Conservation (phyloP, 1,140 invertebrate species). For the Eumeta japonica region DNA sequence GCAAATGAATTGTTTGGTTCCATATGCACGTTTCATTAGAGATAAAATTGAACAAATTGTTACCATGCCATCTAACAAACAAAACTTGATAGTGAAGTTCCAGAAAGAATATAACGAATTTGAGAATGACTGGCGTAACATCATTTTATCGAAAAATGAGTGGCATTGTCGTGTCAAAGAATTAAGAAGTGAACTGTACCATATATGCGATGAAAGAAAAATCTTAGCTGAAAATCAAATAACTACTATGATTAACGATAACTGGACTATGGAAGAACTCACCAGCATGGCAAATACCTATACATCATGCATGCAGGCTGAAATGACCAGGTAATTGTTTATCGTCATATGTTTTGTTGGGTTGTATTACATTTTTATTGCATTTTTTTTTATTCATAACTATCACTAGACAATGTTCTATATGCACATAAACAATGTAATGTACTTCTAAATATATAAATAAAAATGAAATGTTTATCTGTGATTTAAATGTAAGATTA, state of each 20-base stretch:
- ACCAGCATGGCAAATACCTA: conserved; percentile 57
- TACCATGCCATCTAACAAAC: conserved; percentile 55
- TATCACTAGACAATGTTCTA: background rate
- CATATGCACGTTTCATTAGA: conserved; percentile 53
- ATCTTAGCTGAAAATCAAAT: conserved; percentile 52
- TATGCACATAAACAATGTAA: too few species aligned
- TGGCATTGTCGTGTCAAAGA: conserved; percentile 49
- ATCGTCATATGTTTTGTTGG: too few species aligned
- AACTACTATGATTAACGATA: conserved; percentile 44
- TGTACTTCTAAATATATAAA: too few species aligned
- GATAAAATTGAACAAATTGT: conserved; percentile 56
- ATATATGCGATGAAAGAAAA: conserved; percentile 59
- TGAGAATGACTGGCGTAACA: conserved; percentile 54
- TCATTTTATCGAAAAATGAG: conserved; percentile 49
- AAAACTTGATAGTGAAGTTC: conserved; percentile 55
- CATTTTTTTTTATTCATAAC: too few species aligned
- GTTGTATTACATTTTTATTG: background rate
- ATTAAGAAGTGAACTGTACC: conserved; percentile 35
- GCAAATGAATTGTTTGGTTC: conserved; percentile 51
- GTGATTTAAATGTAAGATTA: too few species aligned
- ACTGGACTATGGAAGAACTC: conserved; percentile 56
- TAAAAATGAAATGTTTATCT: too few species aligned
- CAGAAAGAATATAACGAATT: conserved; percentile 60
- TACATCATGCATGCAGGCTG: conserved; percentile 56
- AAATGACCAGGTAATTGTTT: conserved; percentile 57